Conservation (phyloP, 2,888 invertebrate species). For the Brenthis daphne region DNA sequence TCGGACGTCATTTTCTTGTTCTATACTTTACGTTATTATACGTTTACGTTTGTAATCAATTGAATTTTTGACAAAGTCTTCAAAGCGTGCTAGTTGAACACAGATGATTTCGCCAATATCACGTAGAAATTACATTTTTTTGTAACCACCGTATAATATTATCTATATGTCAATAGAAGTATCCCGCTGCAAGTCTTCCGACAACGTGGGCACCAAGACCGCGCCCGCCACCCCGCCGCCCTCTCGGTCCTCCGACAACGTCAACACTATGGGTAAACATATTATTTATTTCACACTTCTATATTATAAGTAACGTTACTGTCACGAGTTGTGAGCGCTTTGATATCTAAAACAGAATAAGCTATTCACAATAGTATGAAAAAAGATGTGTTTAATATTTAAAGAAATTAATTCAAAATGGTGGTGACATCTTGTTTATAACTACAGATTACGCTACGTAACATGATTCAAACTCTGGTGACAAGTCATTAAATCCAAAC, state of each 20-base stretch:
- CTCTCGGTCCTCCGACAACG: slow-evolving; percentile 75
- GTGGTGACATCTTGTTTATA: no score
- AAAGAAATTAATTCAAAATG: no score
- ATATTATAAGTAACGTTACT: background rate
- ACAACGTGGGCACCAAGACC: slow-evolving; percentile 66
- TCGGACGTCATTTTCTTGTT: no score
- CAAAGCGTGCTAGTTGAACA: no score
- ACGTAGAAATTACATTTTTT: background rate
- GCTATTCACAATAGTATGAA: no score
- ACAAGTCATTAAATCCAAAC: no score
- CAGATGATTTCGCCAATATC: no score
- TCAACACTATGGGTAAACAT: slow-evolving; percentile 73
- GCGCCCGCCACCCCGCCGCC: slow-evolving; percentile 71
- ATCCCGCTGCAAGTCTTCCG: slow-evolving; percentile 77
- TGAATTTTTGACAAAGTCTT: no score
- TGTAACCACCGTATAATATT: background rate
- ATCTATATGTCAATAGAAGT: slow-evolving; percentile 56
- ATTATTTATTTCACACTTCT: background rate
- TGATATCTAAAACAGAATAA: background rate
- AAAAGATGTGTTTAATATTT: no score
- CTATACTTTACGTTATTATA: background rate
- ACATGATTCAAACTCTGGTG: no score
- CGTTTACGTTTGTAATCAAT: no score
- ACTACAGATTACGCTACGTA: no score
- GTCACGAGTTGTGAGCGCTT: background rate